Evolutionary conservation across 2,888 invertebrate species (phyloP).

Genomic region (Mimas tiliae): DNA sequence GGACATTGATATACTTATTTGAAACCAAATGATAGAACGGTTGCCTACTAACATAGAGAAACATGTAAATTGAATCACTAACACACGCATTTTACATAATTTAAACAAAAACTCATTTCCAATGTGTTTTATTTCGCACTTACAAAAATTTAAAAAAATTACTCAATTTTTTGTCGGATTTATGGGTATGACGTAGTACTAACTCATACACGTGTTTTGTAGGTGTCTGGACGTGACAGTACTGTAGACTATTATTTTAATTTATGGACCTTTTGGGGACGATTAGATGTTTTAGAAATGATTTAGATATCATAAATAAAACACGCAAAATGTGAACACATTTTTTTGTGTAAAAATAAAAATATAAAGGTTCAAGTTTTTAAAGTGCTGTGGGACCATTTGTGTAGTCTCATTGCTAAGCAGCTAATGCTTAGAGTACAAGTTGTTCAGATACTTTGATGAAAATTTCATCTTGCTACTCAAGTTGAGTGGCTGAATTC

Average conservation of each 20-base stretch:
- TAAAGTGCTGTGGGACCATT: neutral
- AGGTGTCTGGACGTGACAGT: constrained; percentile 17
- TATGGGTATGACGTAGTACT: constrained; percentile 18
- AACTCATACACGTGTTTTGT: constrained; percentile 23
- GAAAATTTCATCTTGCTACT: no score
- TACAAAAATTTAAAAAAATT: neutral
- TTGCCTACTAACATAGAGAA: no score
- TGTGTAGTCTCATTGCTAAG: neutral
- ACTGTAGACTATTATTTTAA: constrained; percentile 20
- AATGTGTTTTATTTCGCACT: neutral
- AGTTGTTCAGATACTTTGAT: no score
- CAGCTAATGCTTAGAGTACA: no score
- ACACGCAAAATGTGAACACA: neutral
- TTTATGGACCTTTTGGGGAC: constrained; percentile 16
- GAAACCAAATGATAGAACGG: no score
- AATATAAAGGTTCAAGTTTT: neutral
- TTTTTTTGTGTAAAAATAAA: neutral
- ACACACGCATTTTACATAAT: neutral
- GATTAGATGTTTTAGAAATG: constrained; percentile 33
- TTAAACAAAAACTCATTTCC: neutral
- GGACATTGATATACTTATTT: no score
- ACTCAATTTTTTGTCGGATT: constrained; percentile 17
- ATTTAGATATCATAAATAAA: constrained; percentile 35
- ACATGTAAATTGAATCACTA: no score
- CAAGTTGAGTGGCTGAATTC: no score